Base-by-base conservation (phyloP, 2,888 invertebrate species). In the Drosophila engyochracea region DNA sequence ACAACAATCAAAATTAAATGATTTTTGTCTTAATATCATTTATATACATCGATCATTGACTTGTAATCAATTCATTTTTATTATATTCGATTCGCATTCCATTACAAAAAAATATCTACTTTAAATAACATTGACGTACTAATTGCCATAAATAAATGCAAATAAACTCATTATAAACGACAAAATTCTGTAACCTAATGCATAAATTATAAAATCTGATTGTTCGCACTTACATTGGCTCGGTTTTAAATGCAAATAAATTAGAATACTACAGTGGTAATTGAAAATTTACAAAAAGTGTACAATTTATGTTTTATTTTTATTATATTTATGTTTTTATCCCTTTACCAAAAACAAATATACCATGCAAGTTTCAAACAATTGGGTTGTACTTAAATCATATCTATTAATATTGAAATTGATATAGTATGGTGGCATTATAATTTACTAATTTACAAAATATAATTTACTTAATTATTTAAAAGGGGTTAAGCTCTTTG, bases 161-260 rank as follows among this genome's bases (percentile, higher is more conserved):
- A 16, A 4, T 19, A 35, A 52, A 52, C 52, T 62, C 33, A 52
- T 53, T 63, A 25, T 54, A 53, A 67, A 47, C 37, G 14, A 5
- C 53, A 44, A 37, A 33, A 53, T 25, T 37, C 0, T 30, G 4
- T 7, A 54, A 54, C 67, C 64, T n/a, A 35, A 25, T 44, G 31
- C 31, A 67, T 54, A 47, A 64, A 64, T 49, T 67, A 4, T 25
- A 64, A 44, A 53, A 33, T 7, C 31, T 22, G 31, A 33, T 31
- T n/a, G 12, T 54, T 33, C 1, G 33, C 53, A n/a, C 6, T 4
- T 14, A 9, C 16, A 55, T 28, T 28, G 4, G 19, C 19, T 37
- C 28, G 1, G 19, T 12, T n/a, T 55, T 19, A 55, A 55, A 10
- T 4, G 3, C 12, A 55, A 39, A n/a, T 25, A 28, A 37, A 39